These are phyloP conservation scores for Cancer borealis DNA, from an alignment of 2,888 invertebrate species.

Conservation along the genomic window DNA sequence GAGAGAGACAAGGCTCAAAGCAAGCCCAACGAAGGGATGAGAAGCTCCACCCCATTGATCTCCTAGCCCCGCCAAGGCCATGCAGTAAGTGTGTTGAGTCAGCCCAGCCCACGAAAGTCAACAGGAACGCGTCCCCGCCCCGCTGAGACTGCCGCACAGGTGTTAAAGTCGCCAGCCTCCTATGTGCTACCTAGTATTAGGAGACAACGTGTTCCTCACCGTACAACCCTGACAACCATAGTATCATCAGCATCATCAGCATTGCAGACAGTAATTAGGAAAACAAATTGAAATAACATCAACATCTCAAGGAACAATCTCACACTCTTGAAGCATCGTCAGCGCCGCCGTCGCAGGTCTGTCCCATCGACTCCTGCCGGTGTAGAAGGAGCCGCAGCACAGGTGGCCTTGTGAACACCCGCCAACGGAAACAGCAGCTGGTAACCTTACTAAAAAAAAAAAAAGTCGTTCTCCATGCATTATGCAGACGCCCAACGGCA, in stretches of 20 bases:
- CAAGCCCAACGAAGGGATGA: not conserved
- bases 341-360: not conserved
- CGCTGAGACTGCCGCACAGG: not conserved
- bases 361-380: not conserved
- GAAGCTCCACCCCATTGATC: not conserved
- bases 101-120: not conserved
- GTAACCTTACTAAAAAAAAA: not conserved
- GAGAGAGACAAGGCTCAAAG: not conserved
- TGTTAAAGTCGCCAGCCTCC: not conserved
- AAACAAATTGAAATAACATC: not conserved
- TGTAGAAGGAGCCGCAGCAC: not conserved
- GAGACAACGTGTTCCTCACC: not conserved
- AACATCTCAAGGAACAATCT: not conserved
- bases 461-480: constrained; percentile 34
- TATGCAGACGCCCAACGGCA: constrained; percentile 18
- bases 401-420: constrained; percentile 37
- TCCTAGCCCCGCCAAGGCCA: not conserved
- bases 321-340: not conserved
- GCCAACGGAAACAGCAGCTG: constrained; percentile 38
- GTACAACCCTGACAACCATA: not conserved
- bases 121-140: not conserved
- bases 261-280: not conserved
- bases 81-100: not conserved
- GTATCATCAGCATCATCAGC: not conserved
- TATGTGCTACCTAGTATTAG: not conserved